Conservation (phyloP, 2,113 vertebrate species). For the Dipodomys stephensi region DNA sequence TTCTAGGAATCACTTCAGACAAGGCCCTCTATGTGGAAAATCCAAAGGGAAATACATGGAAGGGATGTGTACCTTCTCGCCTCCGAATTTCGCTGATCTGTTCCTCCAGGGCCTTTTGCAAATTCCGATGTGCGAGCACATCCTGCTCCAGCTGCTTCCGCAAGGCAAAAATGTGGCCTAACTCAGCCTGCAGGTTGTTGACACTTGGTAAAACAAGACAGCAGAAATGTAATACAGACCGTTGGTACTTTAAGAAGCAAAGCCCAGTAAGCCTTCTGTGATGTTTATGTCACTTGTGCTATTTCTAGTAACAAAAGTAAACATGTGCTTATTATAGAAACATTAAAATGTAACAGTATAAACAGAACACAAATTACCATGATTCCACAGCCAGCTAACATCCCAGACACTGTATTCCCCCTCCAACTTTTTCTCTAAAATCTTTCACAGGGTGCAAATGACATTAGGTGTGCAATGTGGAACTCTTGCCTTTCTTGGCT, state of each 20-base stretch:
- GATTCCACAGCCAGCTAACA: neutral
- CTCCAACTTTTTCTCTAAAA: neutral
- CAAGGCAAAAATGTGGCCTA: slow-evolving; percentile 90
- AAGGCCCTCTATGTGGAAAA: neutral
- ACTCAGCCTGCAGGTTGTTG: slow-evolving; percentile 89
- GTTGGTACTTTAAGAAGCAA: neutral
- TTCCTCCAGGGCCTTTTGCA: slow-evolving; percentile 91
- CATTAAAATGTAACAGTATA: neutral
- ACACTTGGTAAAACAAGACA: slow-evolving; percentile 67
- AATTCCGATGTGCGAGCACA: slow-evolving; percentile 89
- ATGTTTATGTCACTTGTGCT: neutral
- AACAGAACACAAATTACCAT: slow-evolving; percentile 23
- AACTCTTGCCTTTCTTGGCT: neutral
- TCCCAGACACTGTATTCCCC: neutral
- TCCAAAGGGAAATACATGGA: neutral
- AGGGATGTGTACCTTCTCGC: slow-evolving; percentile 88
- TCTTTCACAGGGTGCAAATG: neutral
- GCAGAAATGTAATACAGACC: neutral
- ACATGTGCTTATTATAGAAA: neutral
- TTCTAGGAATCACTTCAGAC: neutral
- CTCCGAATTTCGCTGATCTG: slow-evolving; percentile 89
- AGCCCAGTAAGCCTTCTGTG: neutral
- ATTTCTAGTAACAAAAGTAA: slow-evolving; percentile 40
- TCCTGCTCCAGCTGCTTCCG: slow-evolving; percentile 92
- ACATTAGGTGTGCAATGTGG: neutral